These are phyloP conservation scores for Caenorhabditis inopinata DNA, from an alignment of 1,140 invertebrate genomes.

Conservation along the genomic window DNA sequence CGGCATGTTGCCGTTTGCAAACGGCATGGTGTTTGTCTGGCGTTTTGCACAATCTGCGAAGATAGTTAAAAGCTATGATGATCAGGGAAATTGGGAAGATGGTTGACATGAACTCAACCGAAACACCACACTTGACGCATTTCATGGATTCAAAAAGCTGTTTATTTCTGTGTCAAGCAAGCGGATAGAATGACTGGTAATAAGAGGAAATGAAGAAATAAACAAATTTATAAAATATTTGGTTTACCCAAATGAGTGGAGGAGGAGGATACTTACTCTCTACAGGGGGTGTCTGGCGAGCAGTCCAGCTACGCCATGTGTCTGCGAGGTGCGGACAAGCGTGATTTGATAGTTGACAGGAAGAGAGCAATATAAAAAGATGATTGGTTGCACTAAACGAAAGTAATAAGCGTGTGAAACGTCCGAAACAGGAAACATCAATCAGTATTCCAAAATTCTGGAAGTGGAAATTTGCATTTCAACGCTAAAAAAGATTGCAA, in stretches of 20 bases:
- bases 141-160: not conserved
- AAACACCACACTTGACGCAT: too few relatives aligned
- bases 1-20: too few relatives aligned
- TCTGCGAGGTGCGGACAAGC: too few relatives aligned
- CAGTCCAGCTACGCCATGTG: slow-evolving; percentile 4
- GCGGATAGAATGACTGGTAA: not conserved
- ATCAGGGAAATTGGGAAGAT: too few relatives aligned
- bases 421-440: not conserved
- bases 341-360: too few relatives aligned
- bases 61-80: too few relatives aligned
- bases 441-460: too few relatives aligned
- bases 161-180: not conserved
- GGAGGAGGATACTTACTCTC: not conserved
- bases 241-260: not conserved
- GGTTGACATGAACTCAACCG: not conserved
- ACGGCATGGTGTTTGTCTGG: too few relatives aligned
- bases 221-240: not conserved
- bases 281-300: not conserved
- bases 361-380: not conserved
- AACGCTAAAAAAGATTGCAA: too few relatives aligned
- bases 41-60: too few relatives aligned
- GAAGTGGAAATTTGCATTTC: too few relatives aligned
- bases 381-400: not conserved
- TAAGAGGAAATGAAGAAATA: slow-evolving; percentile 14
- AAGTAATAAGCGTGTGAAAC: not conserved